phyloP scores from a whole-genome alignment of 2,888 invertebrate genomes.

The Drosophila conformis region DNA sequence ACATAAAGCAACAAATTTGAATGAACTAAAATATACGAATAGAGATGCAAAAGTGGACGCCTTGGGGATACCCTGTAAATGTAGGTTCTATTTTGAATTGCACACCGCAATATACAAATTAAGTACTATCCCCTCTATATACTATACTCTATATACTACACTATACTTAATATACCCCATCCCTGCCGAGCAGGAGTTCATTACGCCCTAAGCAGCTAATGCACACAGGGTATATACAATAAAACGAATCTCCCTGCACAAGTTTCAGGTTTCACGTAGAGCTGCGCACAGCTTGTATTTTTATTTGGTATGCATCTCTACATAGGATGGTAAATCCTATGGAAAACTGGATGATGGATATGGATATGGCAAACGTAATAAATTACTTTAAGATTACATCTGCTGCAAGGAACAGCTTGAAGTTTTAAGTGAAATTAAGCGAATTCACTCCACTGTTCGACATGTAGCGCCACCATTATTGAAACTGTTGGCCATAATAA shows the following conservation, averaged over 20 bases:
- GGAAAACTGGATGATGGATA: background rate
- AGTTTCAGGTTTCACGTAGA: constrained; percentile 46
- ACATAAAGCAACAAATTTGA: constrained; percentile 62
- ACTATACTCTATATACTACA: background rate
- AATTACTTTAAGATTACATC: background rate
- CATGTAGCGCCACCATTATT: constrained; percentile 16
- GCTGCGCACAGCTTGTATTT: constrained; percentile 39
- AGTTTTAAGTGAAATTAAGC: background rate
- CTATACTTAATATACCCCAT: background rate
- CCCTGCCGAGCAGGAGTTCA: background rate
- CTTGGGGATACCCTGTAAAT: constrained; percentile 1
- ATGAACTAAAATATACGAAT: constrained; percentile 5
- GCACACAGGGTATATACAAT: constrained; percentile 20
- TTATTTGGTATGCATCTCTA: constrained; percentile 24
- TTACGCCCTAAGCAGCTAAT: background rate
- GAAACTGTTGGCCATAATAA: constrained; percentile 54
- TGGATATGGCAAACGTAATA: background rate
- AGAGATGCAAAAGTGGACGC: background rate
- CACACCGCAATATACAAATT: background rate
- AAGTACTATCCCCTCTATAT: background rate
- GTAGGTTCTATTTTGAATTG: background rate
- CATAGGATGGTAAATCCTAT: constrained; percentile 24
- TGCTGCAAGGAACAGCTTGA: background rate
- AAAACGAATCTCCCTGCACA: constrained; percentile 6
- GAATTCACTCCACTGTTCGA: constrained; percentile 40